Conservation (phyloP, 2,888 invertebrate species). For the Cosmia pyralina region DNA sequence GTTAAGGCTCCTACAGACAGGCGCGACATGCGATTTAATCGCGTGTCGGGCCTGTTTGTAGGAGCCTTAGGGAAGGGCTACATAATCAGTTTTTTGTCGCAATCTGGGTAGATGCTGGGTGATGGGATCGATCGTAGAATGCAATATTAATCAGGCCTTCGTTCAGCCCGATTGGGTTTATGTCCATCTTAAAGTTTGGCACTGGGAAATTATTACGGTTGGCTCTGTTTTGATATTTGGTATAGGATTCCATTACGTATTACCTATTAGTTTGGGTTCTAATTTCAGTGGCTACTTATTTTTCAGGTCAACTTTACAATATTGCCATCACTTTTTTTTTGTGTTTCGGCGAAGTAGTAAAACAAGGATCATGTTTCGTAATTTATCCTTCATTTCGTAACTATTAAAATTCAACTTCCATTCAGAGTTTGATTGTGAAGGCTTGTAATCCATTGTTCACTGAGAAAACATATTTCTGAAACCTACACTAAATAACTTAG, state of each 20-base stretch:
- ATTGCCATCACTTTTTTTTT: not conserved
- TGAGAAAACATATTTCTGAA: not conserved
- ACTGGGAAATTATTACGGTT: slow-evolving; percentile 14
- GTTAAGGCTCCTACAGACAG: slow-evolving; percentile 9
- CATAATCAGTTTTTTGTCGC: slow-evolving; percentile 69
- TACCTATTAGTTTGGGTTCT: not conserved
- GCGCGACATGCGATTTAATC: no score
- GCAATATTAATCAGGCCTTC: slow-evolving; percentile 69
- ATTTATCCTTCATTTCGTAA: not conserved
- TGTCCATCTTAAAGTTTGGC: slow-evolving; percentile 39
- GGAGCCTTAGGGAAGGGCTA: slow-evolving; percentile 58
- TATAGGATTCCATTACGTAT: no score
- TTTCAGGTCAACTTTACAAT: not conserved
- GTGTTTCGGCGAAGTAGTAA: not conserved
- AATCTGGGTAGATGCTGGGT: slow-evolving; percentile 48
- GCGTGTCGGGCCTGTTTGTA: no score
- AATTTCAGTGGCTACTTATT: not conserved
- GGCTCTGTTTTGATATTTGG: no score
- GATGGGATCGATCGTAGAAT: slow-evolving; percentile 65
- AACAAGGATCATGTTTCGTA: not conserved
- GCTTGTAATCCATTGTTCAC: not conserved
- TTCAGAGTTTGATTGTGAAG: not conserved
- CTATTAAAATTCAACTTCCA: not conserved
- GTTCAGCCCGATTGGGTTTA: slow-evolving; percentile 38
- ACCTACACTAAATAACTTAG: not conserved